Evolutionary conservation across 2,113 vertebrate genomes (phyloP).

Genomic region (Columbina picui): DNA sequence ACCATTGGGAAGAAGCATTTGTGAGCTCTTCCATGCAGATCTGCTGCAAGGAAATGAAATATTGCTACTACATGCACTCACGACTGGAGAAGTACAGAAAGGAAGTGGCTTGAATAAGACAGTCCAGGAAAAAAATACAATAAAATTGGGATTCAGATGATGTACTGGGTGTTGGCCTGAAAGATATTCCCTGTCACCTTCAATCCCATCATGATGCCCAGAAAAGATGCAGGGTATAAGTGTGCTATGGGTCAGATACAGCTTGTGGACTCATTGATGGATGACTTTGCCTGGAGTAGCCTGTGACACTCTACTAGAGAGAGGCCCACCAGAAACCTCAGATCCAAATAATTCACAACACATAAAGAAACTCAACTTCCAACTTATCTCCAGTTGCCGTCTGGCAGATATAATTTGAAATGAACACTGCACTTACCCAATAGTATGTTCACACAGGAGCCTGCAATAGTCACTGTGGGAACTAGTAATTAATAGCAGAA

Average conservation of each 20-base stretch:
- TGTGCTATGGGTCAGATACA: not conserved
- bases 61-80: not conserved
- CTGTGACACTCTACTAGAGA: not conserved
- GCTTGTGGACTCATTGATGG: not conserved
- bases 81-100: not conserved
- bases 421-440: slow-evolving; percentile 83
- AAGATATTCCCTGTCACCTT: not conserved
- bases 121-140: not conserved
- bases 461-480: slow-evolving; percentile 96
- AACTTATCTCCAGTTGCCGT: not conserved
- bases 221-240: not conserved
- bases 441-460: slow-evolving; percentile 88
- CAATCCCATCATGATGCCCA: not conserved
- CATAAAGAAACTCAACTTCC: not conserved
- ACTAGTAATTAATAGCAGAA: slow-evolving; percentile 91
- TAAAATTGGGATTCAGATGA: not conserved
- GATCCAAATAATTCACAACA: not conserved
- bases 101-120: not conserved
- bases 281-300: not conserved
- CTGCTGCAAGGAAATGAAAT: not conserved
- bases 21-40: not conserved
- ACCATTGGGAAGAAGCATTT: not conserved
- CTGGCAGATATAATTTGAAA: not conserved
- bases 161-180: not conserved
- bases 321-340: not conserved